phyloP scores from a whole-genome alignment of 1,140 invertebrate genomes.

The Diprion similis region DNA sequence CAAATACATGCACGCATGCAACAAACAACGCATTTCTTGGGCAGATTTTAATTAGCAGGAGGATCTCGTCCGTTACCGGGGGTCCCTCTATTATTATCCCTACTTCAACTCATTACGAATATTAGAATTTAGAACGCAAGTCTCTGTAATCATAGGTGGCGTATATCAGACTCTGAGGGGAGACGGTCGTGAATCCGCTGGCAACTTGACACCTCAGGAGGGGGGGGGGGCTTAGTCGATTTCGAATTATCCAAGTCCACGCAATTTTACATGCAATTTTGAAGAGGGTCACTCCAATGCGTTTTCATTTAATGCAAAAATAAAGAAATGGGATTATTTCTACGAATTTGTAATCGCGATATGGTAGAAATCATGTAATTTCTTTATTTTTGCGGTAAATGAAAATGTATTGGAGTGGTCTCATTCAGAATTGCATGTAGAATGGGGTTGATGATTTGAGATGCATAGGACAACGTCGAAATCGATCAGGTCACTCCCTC shows the following conservation, averaged over 20 bases:
- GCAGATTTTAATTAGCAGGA: slow-evolving; percentile 20
- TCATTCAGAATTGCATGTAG: too few species aligned
- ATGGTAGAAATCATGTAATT: too few species aligned
- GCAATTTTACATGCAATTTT: background rate
- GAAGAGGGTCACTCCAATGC: background rate
- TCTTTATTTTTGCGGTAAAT: too few species aligned
- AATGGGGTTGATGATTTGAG: too few species aligned
- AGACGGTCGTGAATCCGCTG: too few species aligned
- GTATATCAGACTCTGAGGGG: background rate
- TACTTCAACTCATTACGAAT: background rate
- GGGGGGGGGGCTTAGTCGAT: too few species aligned
- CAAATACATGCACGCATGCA: background rate
- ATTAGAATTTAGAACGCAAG: slow-evolving; percentile 8
- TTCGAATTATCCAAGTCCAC: background rate
- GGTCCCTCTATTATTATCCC: slow-evolving; percentile 1
- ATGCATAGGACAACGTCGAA: too few species aligned
- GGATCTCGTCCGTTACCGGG: background rate
- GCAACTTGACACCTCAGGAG: too few species aligned
- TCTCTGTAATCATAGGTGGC: slow-evolving; percentile 5
- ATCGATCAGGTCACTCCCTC: too few species aligned
- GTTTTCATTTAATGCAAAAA: background rate
- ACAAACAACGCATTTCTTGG: slow-evolving; percentile 5
- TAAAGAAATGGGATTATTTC: too few species aligned
- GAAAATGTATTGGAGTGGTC: too few species aligned
- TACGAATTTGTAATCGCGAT: too few species aligned